Percentiles rank a stretch among this genome's conserved stretches.
These are phyloP conservation scores for Chelonia mydas DNA, from an alignment of 2,797 vertebrate species.

Conservation along the genomic window DNA sequence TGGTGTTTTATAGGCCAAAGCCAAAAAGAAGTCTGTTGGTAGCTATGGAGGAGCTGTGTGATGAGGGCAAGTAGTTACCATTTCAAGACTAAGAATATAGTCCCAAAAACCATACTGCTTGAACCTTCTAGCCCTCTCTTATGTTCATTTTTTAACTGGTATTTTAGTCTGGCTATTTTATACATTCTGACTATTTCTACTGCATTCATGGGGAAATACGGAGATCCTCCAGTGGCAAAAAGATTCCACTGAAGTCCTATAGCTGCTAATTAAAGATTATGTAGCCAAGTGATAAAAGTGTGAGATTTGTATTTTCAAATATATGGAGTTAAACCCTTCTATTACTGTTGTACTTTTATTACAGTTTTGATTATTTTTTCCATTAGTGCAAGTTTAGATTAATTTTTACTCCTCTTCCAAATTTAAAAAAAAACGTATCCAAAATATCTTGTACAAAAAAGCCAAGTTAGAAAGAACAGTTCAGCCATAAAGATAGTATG, in stretches of 20 bases:
- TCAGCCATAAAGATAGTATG: background rate
- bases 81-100: background rate
- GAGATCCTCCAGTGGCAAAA: background rate
- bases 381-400: background rate
- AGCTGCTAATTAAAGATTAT: background rate
- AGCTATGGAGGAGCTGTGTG: background rate
- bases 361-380: background rate
- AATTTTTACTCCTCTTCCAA: background rate
- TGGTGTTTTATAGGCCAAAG: background rate
- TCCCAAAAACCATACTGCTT: background rate
- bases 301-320: background rate
- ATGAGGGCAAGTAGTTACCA: background rate
- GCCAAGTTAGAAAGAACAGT: background rate
- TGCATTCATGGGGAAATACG: background rate
- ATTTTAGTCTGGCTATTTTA: background rate
- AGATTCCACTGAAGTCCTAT: background rate
- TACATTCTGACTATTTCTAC: background rate
- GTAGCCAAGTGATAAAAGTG: background rate
- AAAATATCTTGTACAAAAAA: background rate
- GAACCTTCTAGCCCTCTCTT: background rate
- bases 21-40: background rate
- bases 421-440: background rate
- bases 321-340: background rate
- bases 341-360: background rate
- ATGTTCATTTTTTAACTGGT: background rate